Percentiles rank a stretch among this genome's conserved stretches.
These are phyloP conservation scores for Dipodomys ordii DNA, from an alignment of 2,113 vertebrate species.

Conservation along the genomic window DNA sequence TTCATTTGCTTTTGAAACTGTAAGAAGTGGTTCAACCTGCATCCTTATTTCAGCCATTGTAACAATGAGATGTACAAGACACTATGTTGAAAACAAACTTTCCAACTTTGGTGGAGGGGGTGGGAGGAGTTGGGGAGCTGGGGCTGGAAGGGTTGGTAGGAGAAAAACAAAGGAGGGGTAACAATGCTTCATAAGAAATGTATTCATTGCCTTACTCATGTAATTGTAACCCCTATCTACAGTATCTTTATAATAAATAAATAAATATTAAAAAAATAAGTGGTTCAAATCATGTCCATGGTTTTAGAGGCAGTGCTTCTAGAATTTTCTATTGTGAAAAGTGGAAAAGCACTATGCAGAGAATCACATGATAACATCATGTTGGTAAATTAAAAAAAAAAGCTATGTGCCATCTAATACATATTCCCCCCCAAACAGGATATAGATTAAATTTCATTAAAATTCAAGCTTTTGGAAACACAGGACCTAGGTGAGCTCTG, in stretches of 20 bases:
- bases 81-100: too few relatives aligned
- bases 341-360: neutral
- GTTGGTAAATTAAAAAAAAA: neutral
- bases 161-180: too few relatives aligned
- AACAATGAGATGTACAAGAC: too few relatives aligned
- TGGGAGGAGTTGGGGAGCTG: too few relatives aligned
- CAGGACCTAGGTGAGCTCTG: fast-evolving
- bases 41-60: too few relatives aligned
- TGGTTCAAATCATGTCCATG: neutral
- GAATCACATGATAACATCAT: neutral
- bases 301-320: neutral
- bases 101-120: too few relatives aligned
- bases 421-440: neutral
- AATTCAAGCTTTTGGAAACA: neutral
- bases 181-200: too few relatives aligned
- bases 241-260: too few relatives aligned
- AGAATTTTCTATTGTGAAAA: neutral
- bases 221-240: too few relatives aligned
- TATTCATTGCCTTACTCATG: too few relatives aligned
- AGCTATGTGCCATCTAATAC: neutral
- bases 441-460: neutral
- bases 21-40: neutral
- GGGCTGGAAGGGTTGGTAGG: too few relatives aligned
- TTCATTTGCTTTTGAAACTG: neutral
- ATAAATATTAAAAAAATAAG: neutral